Evolutionary conservation across 2,888 invertebrate species (phyloP).

Genomic region (Cryptocheilus praepositus): DNA sequence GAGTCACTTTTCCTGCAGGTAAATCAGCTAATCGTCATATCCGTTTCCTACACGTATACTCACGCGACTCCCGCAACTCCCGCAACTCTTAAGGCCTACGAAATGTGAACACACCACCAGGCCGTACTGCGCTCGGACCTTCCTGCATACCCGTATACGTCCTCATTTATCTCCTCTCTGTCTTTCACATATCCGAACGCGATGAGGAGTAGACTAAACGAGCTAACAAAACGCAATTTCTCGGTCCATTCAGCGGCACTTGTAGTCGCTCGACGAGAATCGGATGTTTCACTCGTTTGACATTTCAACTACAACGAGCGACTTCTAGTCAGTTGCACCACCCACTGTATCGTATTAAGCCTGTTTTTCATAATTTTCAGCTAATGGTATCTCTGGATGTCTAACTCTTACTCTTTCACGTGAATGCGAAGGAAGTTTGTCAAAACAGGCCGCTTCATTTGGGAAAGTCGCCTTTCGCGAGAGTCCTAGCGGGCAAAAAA

Average conservation of each 20-base stretch:
- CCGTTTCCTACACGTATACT: slow-evolving; percentile 43
- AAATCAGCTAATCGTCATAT: slow-evolving; percentile 54
- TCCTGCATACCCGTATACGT: neutral
- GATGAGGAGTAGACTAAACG: slow-evolving; percentile 40
- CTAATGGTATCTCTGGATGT: too few species aligned
- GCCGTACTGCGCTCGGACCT: slow-evolving; percentile 12
- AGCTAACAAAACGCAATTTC: slow-evolving; percentile 49
- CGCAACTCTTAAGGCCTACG: neutral
- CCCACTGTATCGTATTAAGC: too few species aligned
- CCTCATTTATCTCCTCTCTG: too few species aligned
- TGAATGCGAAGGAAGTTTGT: too few species aligned
- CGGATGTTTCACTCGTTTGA: slow-evolving; percentile 31
- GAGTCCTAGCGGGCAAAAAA: too few species aligned
- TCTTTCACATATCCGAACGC: neutral
- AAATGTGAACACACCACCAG: neutral
- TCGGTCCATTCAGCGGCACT: slow-evolving; percentile 50
- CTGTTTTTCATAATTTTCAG: too few species aligned
- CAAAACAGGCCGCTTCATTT: too few species aligned
- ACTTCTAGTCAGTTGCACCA: too few species aligned
- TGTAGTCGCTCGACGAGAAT: slow-evolving; percentile 25
- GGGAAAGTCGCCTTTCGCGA: too few species aligned
- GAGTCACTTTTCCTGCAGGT: slow-evolving; percentile 41
- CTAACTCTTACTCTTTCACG: too few species aligned
- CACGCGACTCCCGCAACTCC: neutral
- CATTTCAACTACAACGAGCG: too few species aligned